A percentile compares a stretch with the other conserved stretches of the same genome.
Conservation (phyloP, 2,113 vertebrate species). For the Phrynocephalus versicolor region DNA sequence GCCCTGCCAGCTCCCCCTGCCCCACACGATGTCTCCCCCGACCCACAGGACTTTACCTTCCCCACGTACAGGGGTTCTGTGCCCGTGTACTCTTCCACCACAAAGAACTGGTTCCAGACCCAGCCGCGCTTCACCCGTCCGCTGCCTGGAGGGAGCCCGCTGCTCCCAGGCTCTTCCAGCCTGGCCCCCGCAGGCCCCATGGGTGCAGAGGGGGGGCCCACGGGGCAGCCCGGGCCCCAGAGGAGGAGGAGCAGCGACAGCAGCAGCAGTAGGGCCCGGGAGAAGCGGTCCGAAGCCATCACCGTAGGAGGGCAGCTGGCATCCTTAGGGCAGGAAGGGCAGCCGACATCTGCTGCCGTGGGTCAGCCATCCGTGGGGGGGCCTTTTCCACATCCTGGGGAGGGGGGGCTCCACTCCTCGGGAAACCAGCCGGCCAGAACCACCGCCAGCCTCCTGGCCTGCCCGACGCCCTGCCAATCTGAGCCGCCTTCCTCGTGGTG, state of each 20-base stretch:
- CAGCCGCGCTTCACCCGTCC: conserved; percentile 97
- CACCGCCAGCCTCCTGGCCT: conserved; percentile 45
- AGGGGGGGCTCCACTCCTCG: conserved; percentile 20
- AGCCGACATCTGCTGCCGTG: neutral
- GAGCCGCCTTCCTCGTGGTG: conserved; percentile 1
- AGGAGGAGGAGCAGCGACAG: neutral
- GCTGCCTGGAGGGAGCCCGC: conserved; percentile 61
- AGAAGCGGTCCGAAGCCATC: conserved; percentile 57
- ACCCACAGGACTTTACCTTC: conserved; percentile 82
- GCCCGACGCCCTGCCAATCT: neutral
- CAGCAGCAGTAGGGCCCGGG: conserved; percentile 35
- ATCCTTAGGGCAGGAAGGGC: conserved; percentile 30
- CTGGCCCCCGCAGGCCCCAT: neutral
- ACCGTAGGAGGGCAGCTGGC: conserved; percentile 26
- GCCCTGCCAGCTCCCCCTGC: neutral
- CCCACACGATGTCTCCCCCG: neutral
- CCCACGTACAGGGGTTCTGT: conserved; percentile 96
- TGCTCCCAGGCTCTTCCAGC: conserved; percentile 53
- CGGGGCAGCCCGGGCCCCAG: conserved; percentile 51
- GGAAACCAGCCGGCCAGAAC: conserved; percentile 23
- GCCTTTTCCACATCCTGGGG: conserved; percentile 24
- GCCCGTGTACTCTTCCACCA: conserved; percentile 98
- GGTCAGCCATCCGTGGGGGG: conserved; percentile 7
- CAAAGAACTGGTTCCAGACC: conserved; percentile 99
- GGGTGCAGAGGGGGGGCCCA: conserved; percentile 38